phyloP scores from a whole-genome alignment of 1,140 invertebrate genomes.

The Papilio glaucus region DNA sequence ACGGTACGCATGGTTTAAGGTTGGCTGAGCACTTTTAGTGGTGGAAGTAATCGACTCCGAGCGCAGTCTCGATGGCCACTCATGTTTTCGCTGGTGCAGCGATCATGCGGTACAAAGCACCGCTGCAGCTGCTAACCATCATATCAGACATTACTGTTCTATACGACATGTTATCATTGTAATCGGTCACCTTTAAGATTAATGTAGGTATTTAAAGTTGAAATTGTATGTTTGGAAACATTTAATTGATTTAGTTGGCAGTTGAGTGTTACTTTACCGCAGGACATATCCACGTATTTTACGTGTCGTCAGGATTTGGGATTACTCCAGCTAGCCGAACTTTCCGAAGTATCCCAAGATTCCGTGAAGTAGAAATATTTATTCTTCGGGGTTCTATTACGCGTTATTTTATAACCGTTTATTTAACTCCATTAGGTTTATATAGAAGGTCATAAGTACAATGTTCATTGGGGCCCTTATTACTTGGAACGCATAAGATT shows the following conservation, averaged over 20 bases:
- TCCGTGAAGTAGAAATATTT: too few relatives aligned
- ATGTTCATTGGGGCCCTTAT: neutral
- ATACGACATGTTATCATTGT: slow-evolving; percentile 30
- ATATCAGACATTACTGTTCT: slow-evolving; percentile 55
- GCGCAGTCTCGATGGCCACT: slow-evolving; percentile 65
- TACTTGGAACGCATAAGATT: neutral
- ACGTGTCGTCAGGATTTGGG: too few relatives aligned
- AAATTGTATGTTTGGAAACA: neutral
- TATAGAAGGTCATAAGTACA: too few relatives aligned
- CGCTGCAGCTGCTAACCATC: slow-evolving; percentile 60
- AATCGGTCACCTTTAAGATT: neutral
- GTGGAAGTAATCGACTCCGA: slow-evolving; percentile 66
- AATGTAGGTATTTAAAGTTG: neutral
- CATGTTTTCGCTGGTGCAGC: slow-evolving; percentile 41
- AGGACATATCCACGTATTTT: too few relatives aligned
- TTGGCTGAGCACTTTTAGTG: slow-evolving; percentile 41
- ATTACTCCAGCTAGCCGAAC: too few relatives aligned
- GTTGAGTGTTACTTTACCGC: too few relatives aligned
- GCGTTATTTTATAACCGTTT: too few relatives aligned
- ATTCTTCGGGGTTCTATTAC: too few relatives aligned
- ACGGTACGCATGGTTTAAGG: slow-evolving; percentile 20
- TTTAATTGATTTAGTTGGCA: neutral
- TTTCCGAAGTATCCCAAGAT: too few relatives aligned
- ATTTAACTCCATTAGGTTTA: too few relatives aligned
- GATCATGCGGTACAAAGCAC: slow-evolving; percentile 7